Evolutionary conservation across 2,888 invertebrate species (phyloP), one percentile per base, ranked within the genome.

Genomic region (Sarcophaga subvicina): DNA sequence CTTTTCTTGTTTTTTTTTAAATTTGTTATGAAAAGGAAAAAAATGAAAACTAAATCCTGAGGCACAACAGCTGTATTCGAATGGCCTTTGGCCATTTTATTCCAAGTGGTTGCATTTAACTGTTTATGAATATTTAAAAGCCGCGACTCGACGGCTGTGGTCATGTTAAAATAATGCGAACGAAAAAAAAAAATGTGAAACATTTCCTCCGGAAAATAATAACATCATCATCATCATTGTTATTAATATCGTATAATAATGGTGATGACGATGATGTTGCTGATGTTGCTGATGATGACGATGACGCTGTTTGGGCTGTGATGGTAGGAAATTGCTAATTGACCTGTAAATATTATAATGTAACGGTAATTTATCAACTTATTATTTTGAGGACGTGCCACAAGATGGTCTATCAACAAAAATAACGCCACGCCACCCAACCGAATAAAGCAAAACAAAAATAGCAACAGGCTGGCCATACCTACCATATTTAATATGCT

Each of bases 321-420:
- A 11, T 73, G 75, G 75, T 60, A 71, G 75, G 54, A 78, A 81
- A 25, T 66, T 70, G 75, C 83, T 86, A 86, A 86, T 86, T 86
- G 77, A 81, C 81, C 70, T 66, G 63, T 76, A 75, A 62, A 79
- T 71, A 67, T 84, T 81, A 79, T 67, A 84, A 81, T 84, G 80
- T 81, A 73, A 82, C 70, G 76, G 79, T 82, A 86, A 80, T 83
- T 79, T 82, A 81, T 82, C 59, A 84, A 86, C 76, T 76, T 79
- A 77, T 70, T 75, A 54, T 71, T 59, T 60, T 77, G 60, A 63
- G 64, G 47, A 83, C 78, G 70, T 77, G 80, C 69, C 60, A 47
- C 80, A 75, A 77, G 64, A 62, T 73, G 75, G 75, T 66, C 22
- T 62, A 45, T 80, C 54, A 78, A 22, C 67, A 78, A 49, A 54